phyloP scores from a whole-genome alignment of 2,113 vertebrate genomes.

The Poecilia latipinna region DNA sequence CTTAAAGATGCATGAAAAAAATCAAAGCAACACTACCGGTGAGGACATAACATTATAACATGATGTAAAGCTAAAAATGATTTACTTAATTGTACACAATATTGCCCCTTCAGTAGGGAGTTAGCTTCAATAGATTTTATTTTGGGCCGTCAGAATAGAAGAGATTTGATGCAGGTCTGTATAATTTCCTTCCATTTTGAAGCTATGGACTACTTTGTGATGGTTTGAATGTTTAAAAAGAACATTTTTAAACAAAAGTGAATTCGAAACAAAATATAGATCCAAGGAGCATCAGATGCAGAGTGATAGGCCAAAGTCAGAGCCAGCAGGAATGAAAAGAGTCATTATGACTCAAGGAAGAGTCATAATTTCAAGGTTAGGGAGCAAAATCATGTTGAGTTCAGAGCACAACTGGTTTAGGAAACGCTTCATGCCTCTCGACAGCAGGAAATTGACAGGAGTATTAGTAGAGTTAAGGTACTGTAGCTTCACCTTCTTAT shows the following conservation, averaged over 20 bases:
- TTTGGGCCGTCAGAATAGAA: too few species aligned
- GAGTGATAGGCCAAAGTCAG: slow-evolving; percentile 38
- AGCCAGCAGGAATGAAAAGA: neutral
- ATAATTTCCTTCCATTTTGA: too few species aligned
- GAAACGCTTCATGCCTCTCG: slow-evolving; percentile 64
- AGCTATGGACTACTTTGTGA: too few species aligned
- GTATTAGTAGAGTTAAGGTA: slow-evolving; percentile 52
- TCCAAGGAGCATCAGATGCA: slow-evolving; percentile 8
- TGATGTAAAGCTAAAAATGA: too few species aligned
- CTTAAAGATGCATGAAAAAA: too few species aligned
- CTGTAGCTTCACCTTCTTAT: neutral
- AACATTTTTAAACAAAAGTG: neutral
- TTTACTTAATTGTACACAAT: too few species aligned
- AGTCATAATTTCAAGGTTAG: neutral
- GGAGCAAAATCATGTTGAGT: slow-evolving; percentile 29
- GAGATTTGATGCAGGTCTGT: too few species aligned
- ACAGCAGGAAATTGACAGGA: slow-evolving; percentile 47
- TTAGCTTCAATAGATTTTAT: too few species aligned
- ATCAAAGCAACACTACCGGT: too few species aligned
- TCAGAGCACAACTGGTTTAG: slow-evolving; percentile 29
- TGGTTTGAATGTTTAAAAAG: neutral
- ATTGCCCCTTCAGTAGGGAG: too few species aligned
- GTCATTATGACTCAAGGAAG: slow-evolving; percentile 11
- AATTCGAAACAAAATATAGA: neutral
- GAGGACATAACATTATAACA: too few species aligned